These are phyloP conservation scores for Eueides isabella DNA, from an alignment of 1,140 invertebrate species.

Conservation along the genomic window DNA sequence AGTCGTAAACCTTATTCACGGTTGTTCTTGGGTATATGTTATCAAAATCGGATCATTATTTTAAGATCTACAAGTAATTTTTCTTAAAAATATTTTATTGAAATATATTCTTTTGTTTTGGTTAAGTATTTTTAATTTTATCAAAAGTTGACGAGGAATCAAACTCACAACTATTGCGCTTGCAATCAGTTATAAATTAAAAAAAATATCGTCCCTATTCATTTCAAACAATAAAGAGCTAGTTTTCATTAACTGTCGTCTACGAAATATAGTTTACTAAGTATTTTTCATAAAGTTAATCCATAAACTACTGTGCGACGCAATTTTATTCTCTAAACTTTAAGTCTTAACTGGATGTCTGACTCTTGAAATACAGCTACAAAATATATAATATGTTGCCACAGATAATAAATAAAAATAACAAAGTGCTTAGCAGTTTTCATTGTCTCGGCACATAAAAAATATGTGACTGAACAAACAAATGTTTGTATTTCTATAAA, in stretches of 20 bases:
- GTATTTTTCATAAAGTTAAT: neutral
- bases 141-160: no score
- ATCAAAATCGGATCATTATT: no score
- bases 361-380: neutral
- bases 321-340: neutral
- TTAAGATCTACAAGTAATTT: no score
- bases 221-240: no score
- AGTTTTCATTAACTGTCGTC: neutral
- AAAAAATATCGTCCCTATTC: no score
- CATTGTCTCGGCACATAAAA: neutral
- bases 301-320: neutral
- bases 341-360: neutral
- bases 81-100: no score
- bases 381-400: neutral
- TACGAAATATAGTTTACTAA: neutral
- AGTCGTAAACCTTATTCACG: no score
- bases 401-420: neutral
- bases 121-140: no score
- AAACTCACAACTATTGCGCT: no score
- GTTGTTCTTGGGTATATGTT: no score
- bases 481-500: neutral
- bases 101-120: no score
- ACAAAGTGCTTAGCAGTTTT: conserved; percentile 1
- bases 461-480: neutral
- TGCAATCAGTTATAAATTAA: no score